These are phyloP conservation scores for Melanotaenia duboulayi DNA, from an alignment of 2,113 vertebrate genomes.

Conservation along the genomic window DNA sequence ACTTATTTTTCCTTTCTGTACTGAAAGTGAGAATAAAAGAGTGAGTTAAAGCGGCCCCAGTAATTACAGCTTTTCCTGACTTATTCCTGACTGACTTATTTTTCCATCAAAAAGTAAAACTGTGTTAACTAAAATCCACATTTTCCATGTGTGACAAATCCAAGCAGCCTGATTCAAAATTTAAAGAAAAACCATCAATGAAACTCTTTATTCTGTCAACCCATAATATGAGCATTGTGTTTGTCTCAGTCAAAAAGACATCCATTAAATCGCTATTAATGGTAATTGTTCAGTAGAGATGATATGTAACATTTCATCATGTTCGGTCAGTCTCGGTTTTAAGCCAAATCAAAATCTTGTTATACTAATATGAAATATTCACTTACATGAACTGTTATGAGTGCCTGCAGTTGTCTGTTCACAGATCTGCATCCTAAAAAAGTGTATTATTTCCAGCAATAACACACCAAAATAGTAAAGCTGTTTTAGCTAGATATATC, in stretches of 20 bases:
- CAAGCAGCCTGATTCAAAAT: constrained; percentile 2
- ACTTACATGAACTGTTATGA: no score
- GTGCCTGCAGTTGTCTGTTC: background rate
- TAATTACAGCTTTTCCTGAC: constrained; percentile 26
- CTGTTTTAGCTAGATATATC: no score
- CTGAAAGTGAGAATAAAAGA: constrained; percentile 1
- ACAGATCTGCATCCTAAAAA: background rate
- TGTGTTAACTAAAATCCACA: constrained; percentile 29
- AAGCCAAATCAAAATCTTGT: background rate
- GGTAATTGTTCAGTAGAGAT: background rate
- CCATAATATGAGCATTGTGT: background rate
- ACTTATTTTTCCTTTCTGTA: constrained; percentile 4
- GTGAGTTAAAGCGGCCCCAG: background rate
- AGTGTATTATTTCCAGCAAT: background rate
- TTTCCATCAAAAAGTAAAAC: constrained; percentile 20
- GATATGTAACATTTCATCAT: background rate
- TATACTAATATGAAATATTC: background rate
- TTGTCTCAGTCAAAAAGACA: background rate
- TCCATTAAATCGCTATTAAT: background rate
- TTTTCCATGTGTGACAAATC: background rate
- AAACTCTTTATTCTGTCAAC: background rate
- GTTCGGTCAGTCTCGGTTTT: background rate
- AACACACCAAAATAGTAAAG: no score
- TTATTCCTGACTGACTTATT: no score
- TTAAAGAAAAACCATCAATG: background rate